Percentiles rank a stretch among this genome's conserved stretches.
phyloP scores from a whole-genome alignment of 2,113 vertebrate genomes.

The Gnathonemus longibarbis region DNA sequence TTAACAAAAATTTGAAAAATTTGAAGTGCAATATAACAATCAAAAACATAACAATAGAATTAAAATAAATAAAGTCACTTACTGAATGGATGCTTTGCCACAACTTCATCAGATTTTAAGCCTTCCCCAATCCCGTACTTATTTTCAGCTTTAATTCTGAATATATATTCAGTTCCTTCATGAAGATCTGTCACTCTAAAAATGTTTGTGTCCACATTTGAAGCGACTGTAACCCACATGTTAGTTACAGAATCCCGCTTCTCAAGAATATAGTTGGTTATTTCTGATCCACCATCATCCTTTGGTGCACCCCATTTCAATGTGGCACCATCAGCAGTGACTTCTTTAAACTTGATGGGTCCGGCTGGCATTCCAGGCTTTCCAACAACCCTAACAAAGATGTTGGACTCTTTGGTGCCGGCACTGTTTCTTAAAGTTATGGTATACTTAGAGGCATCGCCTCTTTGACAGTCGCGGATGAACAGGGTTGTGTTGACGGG shows the following conservation, averaged over 20 bases:
- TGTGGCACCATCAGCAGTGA: conserved; percentile 86
- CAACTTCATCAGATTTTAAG: conserved; percentile 81
- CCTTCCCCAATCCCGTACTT: conserved; percentile 93
- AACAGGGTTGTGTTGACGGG: conserved; percentile 86
- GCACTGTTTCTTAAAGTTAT: conserved; percentile 83
- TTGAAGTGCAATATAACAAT: background rate
- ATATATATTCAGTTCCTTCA: conserved; percentile 90
- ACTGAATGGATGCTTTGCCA: conserved; percentile 98
- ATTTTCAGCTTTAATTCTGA: conserved; percentile 91
- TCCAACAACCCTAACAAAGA: conserved; percentile 92
- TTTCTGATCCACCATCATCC: conserved; percentile 94
- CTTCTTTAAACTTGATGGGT: conserved; percentile 88
- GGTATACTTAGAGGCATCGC: conserved; percentile 89
- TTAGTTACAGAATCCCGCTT: conserved; percentile 92
- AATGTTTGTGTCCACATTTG: conserved; percentile 76
- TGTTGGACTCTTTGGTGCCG: conserved; percentile 81
- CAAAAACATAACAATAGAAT: background rate
- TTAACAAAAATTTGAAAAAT: conserved; percentile 24
- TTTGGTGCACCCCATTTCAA: conserved; percentile 89
- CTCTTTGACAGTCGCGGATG: conserved; percentile 88
- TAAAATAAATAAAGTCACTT: conserved; percentile 45
- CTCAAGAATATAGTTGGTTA: conserved; percentile 94
- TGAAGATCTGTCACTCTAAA: conserved; percentile 88
- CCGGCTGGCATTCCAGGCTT: conserved; percentile 87
- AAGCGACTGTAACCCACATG: conserved; percentile 91